A percentile compares a stretch with the other conserved stretches of the same genome.
Evolutionary conservation across 2,888 invertebrate genomes (phyloP).

Genomic region (Epicampocera succincta): DNA sequence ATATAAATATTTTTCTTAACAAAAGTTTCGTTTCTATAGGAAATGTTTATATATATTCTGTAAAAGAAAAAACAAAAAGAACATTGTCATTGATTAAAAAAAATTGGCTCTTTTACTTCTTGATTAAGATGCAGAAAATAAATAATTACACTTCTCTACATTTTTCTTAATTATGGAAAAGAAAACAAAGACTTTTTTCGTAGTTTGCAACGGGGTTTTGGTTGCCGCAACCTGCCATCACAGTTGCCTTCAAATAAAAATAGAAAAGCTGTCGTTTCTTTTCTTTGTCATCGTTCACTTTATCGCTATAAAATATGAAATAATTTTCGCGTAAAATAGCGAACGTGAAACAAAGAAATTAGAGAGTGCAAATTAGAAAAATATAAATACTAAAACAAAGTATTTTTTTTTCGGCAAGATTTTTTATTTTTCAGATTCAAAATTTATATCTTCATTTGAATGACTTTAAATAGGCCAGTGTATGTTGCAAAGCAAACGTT

Average conservation of each 20-base stretch:
- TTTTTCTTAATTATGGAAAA: constrained; percentile 10
- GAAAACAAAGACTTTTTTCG: constrained; percentile 30
- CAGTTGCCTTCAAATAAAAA: neutral
- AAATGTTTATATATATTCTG: constrained; percentile 31
- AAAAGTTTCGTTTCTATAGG: constrained; percentile 7
- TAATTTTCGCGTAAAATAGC: constrained; percentile 42
- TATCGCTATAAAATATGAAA: constrained; percentile 48
- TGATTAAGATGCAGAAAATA: constrained; percentile 63
- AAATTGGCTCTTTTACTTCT: constrained; percentile 52
- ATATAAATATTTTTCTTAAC: neutral
- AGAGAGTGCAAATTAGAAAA: constrained; percentile 60
- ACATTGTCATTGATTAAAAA: constrained; percentile 61
- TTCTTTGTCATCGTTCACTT: neutral
- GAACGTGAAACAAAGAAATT: constrained; percentile 41
- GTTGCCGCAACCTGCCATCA: neutral
- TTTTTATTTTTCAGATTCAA: neutral
- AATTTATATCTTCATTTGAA: neutral
- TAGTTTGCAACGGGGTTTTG: constrained; percentile 33
- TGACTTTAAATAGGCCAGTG: too few species aligned
- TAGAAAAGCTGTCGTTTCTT: neutral
- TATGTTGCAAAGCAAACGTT: too few species aligned
- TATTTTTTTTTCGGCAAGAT: neutral
- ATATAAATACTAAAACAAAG: constrained; percentile 58
- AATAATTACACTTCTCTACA: constrained; percentile 57
- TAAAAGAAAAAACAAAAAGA: constrained; percentile 3